Evolutionary conservation across 2,113 vertebrate genomes (phyloP), one percentile per base, ranked within the genome.

Genomic region (Lasiurus cinereus): DNA sequence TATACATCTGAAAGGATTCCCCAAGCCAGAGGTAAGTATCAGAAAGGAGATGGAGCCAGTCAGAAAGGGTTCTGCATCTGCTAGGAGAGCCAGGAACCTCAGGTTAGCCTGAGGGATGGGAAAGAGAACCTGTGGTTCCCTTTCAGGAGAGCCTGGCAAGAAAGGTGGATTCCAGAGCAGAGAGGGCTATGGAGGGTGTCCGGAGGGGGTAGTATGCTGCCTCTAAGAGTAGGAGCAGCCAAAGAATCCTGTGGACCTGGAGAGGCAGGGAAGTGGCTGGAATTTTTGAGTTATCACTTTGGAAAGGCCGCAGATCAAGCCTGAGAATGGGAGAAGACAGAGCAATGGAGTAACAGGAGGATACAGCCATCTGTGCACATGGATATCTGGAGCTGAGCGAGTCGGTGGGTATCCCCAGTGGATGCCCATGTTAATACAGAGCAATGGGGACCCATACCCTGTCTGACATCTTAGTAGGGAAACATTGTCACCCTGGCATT

Each of bases 161-260:
- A 31, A 3, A 67, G 21, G 6, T 2, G 12, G 72, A 69, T 3
- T 18, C 74, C 83, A 31, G 56, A 39, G 18, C 3, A 18, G 27
- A 59, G 16, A 21, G 5, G 5, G 36, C 46, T 67, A 8, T 8
- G 15, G 0, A n/a, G 16, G 3, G 4, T 31, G 1, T 18, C 5
- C 5, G 5, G 43, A 24, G 0, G 8, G n/a, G 5, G 6, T 2
- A 1, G 16, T 11, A 15, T 56, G 46, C 4, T 73, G 29, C 46
- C 84, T 78, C 62, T 59, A 10, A 50, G 66, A 84, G 31, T 3
- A n/a, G 31, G 13, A 9, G 1, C 15, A 29, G 9, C 10, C 22
- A 0, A 29, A 59, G 43, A 43, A 31, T 11, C 6, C 27, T n/a
- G 10, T 0, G 27, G 54, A 33, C 27, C 29, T n/a, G 67, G 39